phyloP scores from a whole-genome alignment of 2,797 vertebrate genomes.

The Sorex maritimensis region DNA sequence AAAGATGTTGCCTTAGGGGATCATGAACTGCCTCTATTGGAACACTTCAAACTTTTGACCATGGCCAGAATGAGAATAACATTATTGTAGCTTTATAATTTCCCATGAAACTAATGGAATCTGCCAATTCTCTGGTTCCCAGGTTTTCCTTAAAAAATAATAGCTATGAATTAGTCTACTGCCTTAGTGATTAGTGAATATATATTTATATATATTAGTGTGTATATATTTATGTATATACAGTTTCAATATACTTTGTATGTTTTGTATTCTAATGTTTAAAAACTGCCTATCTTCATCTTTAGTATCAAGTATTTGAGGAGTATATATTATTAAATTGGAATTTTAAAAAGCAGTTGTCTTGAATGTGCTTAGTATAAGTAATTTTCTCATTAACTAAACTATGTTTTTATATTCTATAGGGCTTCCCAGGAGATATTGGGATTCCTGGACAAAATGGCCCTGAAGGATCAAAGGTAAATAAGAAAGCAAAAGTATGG shows the following conservation, averaged over 20 bases:
- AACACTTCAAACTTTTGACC: conserved; percentile 47
- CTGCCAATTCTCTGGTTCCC: conserved; percentile 58
- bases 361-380: conserved; percentile 48
- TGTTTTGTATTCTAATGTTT: conserved; percentile 6
- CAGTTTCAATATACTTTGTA: neutral
- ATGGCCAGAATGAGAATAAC: conserved; percentile 42
- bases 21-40: conserved; percentile 15
- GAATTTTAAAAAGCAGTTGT: neutral
- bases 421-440: conserved; percentile 99
- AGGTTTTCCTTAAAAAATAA: conserved; percentile 69
- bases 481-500: neutral
- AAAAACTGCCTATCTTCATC: neutral
- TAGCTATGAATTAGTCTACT: conserved; percentile 48
- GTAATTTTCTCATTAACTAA: conserved; percentile 39
- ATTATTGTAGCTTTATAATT: conserved; percentile 76
- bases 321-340: conserved; percentile 6
- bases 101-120: conserved; percentile 66
- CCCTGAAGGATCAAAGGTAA: conserved; percentile 97
- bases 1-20: neutral
- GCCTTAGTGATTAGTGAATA: conserved; percentile 65
- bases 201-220: neutral
- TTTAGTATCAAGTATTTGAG: conserved; percentile 37
- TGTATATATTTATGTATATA: conserved; percentile 26
- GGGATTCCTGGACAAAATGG: conserved; percentile 97
- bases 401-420: conserved; percentile 77